phyloP scores from a whole-genome alignment of 2,113 vertebrate species.

The Laticauda laticaudata region DNA sequence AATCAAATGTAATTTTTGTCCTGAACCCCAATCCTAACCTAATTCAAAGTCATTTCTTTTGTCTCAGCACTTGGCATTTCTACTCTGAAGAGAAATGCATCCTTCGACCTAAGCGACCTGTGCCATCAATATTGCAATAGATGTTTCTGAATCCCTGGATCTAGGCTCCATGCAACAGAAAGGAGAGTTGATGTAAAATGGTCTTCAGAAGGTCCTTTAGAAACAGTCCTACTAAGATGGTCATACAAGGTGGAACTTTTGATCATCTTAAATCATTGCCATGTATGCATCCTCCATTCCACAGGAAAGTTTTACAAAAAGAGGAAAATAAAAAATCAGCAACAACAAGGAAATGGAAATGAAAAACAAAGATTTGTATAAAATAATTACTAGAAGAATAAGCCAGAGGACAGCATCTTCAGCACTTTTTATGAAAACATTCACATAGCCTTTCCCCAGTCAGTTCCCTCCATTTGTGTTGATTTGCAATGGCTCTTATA shows the following conservation, averaged over 20 bases:
- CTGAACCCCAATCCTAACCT: not conserved
- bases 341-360: not conserved
- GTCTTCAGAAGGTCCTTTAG: not conserved
- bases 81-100: not conserved
- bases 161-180: not conserved
- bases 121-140: not conserved
- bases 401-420: not conserved
- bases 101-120: not conserved
- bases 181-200: not conserved
- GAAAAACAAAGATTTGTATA: not conserved
- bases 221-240: not conserved
- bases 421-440: not conserved
- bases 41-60: not conserved
- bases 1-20: not conserved
- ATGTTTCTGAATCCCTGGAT: not conserved
- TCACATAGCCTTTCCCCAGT: not conserved
- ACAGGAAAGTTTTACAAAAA: not conserved
- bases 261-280: not conserved
- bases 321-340: not conserved
- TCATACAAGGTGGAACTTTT: not conserved
- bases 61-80: not conserved
- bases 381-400: not conserved
- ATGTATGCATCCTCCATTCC: not conserved
- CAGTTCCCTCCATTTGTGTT: not conserved
- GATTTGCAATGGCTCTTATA: not conserved